These are phyloP conservation scores for Drosophila pectinifera DNA, from an alignment of 1,140 invertebrate species.

Conservation along the genomic window DNA sequence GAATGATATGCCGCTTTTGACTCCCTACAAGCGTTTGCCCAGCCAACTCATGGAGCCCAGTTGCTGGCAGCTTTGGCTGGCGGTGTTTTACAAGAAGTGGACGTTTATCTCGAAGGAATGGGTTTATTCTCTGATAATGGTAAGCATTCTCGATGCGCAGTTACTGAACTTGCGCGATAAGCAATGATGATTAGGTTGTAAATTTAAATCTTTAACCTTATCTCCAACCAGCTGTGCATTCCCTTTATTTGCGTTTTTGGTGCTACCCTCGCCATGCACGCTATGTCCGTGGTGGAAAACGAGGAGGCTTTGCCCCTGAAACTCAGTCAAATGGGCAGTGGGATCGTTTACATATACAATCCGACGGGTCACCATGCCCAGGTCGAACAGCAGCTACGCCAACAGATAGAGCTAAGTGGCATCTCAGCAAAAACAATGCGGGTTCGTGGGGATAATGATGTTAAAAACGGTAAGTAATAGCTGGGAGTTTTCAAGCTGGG, in stretches of 20 bases:
- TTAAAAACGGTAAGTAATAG: slow-evolving; percentile 40
- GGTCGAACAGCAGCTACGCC: slow-evolving; percentile 55
- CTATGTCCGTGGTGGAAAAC: slow-evolving; percentile 59
- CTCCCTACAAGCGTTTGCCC: slow-evolving; percentile 45
- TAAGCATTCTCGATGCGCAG: slow-evolving; percentile 18
- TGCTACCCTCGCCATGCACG: slow-evolving; percentile 63
- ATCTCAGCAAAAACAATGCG: slow-evolving; percentile 42
- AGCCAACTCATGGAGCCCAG: slow-evolving; percentile 18
- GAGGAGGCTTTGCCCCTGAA: slow-evolving; percentile 56
- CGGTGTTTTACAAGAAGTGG: slow-evolving; percentile 79
- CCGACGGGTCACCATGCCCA: slow-evolving; percentile 46
- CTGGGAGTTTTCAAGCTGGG: too few species aligned
- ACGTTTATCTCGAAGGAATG: slow-evolving; percentile 71
- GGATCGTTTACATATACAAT: slow-evolving; percentile 66
- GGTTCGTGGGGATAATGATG: slow-evolving; percentile 36
- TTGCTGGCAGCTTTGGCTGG: slow-evolving; percentile 53
- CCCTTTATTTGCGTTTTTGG: slow-evolving; percentile 41
- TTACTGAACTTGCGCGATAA: not conserved
- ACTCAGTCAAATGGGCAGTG: slow-evolving; percentile 51
- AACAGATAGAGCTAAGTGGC: slow-evolving; percentile 60
- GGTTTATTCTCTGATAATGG: slow-evolving; percentile 66
- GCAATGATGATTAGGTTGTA: not conserved
- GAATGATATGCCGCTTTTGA: slow-evolving; percentile 41
- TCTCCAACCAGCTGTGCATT: slow-evolving; percentile 46
- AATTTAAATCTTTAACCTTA: slow-evolving; percentile 1